A percentile compares a stretch with the other conserved stretches of the same genome.
phyloP scores from a whole-genome alignment of 2,113 vertebrate species.

The Ciconia maguari region DNA sequence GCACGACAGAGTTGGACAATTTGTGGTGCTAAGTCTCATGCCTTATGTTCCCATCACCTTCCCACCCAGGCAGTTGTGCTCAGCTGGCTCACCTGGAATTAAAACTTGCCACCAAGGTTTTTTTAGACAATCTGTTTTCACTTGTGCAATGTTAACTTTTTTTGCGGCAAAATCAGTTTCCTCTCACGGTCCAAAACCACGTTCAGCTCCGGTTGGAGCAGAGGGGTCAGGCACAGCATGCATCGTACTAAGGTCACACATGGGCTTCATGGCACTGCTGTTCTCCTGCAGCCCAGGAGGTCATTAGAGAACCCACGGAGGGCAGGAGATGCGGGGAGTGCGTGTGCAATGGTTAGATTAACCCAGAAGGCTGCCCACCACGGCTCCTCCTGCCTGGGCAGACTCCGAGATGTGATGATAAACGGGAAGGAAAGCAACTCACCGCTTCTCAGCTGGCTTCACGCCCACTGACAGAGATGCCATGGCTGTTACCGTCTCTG shows the following conservation, averaged over 20 bases:
- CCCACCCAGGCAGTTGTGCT: not conserved
- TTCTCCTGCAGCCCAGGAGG: not conserved
- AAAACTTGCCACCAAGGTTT: not conserved
- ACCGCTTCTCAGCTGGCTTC: constrained; percentile 89
- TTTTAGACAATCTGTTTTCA: not conserved
- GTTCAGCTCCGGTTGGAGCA: fast-evolving
- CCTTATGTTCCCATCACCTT: not conserved
- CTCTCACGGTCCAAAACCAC: fast-evolving
- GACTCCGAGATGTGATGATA: fast-evolving
- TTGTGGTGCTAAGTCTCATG: not conserved
- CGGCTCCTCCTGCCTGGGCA: not conserved
- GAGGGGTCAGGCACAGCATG: not conserved
- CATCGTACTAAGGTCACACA: not conserved
- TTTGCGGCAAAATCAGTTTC: not conserved
- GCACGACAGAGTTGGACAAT: not conserved
- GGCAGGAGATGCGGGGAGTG: fast-evolving
- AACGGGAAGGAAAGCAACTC: not conserved
- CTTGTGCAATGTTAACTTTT: fast-evolving
- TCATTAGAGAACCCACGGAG: not conserved
- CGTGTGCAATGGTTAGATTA: not conserved
- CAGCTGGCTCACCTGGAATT: not conserved
- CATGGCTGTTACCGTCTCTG: constrained; percentile 96
- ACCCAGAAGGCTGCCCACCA: not conserved
- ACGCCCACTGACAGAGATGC: constrained; percentile 93
- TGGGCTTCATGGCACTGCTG: not conserved